Evolutionary conservation across 2,113 vertebrate genomes (phyloP).

Genomic region (Terrapene triunguis): DNA sequence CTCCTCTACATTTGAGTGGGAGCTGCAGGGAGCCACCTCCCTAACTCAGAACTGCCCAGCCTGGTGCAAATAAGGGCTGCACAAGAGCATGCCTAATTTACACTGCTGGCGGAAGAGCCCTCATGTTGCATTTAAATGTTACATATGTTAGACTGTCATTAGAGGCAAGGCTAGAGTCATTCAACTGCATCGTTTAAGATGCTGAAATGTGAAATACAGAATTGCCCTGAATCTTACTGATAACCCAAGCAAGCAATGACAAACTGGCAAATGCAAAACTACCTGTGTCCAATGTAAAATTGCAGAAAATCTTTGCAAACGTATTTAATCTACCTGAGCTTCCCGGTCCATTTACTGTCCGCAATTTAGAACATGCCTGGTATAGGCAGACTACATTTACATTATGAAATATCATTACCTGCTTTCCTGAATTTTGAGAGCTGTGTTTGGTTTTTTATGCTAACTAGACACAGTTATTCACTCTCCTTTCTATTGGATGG

Average conservation of each 20-base stretch:
- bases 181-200: not conserved
- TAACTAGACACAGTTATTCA: not conserved
- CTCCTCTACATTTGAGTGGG: not conserved
- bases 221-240: constrained; percentile 23
- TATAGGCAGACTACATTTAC: not conserved
- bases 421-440: not conserved
- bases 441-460: not conserved
- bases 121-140: not conserved
- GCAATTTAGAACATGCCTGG: not conserved
- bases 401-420: constrained; percentile 2
- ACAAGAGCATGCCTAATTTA: not conserved
- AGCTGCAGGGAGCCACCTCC: not conserved
- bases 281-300: constrained; percentile 8
- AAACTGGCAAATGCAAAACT: not conserved
- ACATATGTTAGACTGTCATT: not conserved
- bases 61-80: not conserved
- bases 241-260: constrained; percentile 18
- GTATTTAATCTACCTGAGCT: constrained; percentile 32
- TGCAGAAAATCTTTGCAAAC: constrained; percentile 45
- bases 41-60: not conserved
- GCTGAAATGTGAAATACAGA: not conserved
- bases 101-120: not conserved
- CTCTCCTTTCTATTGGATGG: not conserved
- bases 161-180: not conserved
- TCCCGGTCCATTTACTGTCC: constrained; percentile 12